Conservation (phyloP, 2,113 vertebrate species). For the Cryptomyrus ogoouensis region DNA sequence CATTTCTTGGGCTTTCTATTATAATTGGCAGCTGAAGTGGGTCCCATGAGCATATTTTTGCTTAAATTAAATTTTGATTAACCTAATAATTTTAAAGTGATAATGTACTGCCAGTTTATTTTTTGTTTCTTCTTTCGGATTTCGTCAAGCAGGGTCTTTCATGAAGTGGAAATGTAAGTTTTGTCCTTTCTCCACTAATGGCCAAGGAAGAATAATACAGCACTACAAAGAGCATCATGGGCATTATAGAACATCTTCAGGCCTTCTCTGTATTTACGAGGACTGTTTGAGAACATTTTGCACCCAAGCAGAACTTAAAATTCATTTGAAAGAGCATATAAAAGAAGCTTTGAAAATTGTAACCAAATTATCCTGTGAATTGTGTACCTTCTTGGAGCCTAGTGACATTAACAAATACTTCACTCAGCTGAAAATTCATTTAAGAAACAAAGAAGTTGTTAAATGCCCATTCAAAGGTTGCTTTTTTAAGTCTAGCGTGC, state of each 20-base stretch:
- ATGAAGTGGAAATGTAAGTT: background rate
- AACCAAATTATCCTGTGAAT: background rate
- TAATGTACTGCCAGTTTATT: background rate
- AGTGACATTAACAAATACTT: background rate
- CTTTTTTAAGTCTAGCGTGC: background rate
- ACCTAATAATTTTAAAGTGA: background rate
- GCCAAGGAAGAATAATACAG: background rate
- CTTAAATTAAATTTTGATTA: background rate
- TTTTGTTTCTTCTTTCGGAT: background rate
- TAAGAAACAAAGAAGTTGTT: background rate
- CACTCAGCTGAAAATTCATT: background rate
- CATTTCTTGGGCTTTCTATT: background rate
- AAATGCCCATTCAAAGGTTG: slow-evolving; percentile 14
- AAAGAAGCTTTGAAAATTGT: background rate
- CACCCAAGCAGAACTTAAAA: background rate
- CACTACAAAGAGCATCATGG: background rate
- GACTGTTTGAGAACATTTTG: background rate
- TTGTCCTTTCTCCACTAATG: background rate
- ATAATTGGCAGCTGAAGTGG: too few species aligned
- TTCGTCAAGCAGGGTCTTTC: background rate
- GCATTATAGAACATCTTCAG: background rate
- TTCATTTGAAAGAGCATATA: background rate
- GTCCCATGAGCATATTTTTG: background rate
- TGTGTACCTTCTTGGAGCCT: background rate
- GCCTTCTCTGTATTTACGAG: background rate